Evolutionary conservation across 2,797 vertebrate species (phyloP).

Genomic region (Chiloscyllium punctatum): DNA sequence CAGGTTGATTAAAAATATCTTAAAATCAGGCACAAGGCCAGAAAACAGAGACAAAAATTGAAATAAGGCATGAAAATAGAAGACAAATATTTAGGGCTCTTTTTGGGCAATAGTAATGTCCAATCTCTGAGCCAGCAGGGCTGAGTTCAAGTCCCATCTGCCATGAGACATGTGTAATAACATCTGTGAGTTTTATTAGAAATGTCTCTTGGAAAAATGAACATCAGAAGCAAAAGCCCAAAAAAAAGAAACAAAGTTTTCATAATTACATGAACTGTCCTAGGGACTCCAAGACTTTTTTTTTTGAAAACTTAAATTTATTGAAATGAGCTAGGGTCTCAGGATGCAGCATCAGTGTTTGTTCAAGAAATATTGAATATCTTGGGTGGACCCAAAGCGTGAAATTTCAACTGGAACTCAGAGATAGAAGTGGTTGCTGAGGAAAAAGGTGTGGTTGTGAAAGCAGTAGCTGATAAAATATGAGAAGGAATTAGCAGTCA

Average conservation of each 20-base stretch:
- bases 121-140: too few species aligned
- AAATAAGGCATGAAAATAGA: neutral
- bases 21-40: neutral
- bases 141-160: too few species aligned
- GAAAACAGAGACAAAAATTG: neutral
- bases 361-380: neutral
- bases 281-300: neutral
- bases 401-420: neutral
- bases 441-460: neutral
- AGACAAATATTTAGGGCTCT: neutral
- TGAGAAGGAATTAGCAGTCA: neutral
- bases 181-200: too few species aligned
- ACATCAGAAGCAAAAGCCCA: neutral
- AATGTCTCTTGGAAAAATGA: neutral
- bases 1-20: too few species aligned
- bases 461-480: neutral
- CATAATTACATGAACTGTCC: neutral
- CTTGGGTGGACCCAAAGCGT: neutral
- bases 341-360: neutral
- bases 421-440: neutral
- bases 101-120: too few species aligned
- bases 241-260: neutral
- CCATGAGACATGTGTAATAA: too few species aligned
- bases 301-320: neutral
- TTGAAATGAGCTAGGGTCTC: too few species aligned